Conservation (phyloP, 2,113 vertebrate genomes). For the Noctilio leporinus region DNA sequence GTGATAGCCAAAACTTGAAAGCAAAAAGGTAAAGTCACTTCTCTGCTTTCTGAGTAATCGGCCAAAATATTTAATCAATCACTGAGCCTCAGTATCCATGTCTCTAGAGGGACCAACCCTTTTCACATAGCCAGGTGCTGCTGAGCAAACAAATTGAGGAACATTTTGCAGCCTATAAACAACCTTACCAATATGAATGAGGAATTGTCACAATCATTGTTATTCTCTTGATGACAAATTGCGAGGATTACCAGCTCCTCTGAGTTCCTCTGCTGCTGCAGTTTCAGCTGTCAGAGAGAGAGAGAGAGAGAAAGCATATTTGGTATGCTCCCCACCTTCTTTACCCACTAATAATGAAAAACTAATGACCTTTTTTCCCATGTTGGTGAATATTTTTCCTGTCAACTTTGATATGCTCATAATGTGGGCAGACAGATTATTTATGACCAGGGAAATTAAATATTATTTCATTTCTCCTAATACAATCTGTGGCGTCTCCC, state of each 20-base stretch:
- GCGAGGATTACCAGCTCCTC: conserved; percentile 54
- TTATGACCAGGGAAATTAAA: conserved; percentile 84
- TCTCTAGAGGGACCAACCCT: background rate
- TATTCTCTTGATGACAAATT: conserved; percentile 33
- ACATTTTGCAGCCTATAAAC: background rate
- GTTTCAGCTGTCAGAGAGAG: conserved; percentile 61
- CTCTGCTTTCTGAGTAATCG: background rate
- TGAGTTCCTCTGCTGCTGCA: conserved; percentile 51
- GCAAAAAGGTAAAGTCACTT: background rate
- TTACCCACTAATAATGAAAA: conserved; percentile 79
- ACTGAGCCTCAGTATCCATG: background rate
- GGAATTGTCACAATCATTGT: background rate
- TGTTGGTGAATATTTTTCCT: conserved; percentile 77
- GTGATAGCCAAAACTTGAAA: background rate
- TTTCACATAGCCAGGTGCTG: background rate
- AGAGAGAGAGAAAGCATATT: background rate
- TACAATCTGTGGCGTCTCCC: conserved; percentile 78
- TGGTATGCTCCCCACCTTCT: conserved; percentile 1
- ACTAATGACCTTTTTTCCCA: conserved; percentile 77
- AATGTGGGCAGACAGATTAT: conserved; percentile 81
- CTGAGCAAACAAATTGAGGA: background rate
- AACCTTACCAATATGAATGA: background rate
- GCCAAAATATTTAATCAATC: background rate
- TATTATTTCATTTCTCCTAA: conserved; percentile 80
- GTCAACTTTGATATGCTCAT: conserved; percentile 79